Evolutionary conservation across 2,113 vertebrate genomes (phyloP).

Genomic region (Rousettus leschenaultii): DNA sequence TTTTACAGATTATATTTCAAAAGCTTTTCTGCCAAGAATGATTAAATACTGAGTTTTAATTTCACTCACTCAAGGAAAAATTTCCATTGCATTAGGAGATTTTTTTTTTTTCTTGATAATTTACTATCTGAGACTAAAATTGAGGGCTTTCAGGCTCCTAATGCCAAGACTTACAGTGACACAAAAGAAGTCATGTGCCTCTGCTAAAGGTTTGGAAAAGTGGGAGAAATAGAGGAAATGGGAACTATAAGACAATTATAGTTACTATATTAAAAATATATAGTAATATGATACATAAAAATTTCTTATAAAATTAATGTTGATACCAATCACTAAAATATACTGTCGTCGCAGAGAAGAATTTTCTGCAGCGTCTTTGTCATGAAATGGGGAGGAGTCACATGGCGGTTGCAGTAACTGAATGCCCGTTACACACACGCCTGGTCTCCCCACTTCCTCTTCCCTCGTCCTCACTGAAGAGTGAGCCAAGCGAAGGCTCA

Average conservation of each 20-base stretch:
- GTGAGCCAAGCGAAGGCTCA: not conserved
- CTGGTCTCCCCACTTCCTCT: not conserved
- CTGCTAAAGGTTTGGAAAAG: not conserved
- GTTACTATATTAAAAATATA: not conserved
- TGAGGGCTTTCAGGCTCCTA: not conserved
- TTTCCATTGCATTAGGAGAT: slow-evolving; percentile 18
- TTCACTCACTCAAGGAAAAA: slow-evolving; percentile 34
- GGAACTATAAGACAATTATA: not conserved
- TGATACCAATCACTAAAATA: not conserved
- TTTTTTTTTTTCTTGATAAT: not conserved
- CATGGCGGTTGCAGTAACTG: not conserved
- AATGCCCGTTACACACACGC: fast-evolving
- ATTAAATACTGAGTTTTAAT: slow-evolving; percentile 57
- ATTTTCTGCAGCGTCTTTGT: not conserved
- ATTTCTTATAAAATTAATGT: not conserved
- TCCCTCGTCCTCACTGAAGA: not conserved
- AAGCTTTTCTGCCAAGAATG: slow-evolving; percentile 49
- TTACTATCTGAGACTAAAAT: not conserved
- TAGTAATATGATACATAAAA: not conserved
- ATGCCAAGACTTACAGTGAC: not conserved
- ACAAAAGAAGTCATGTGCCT: not conserved
- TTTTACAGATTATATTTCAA: slow-evolving; percentile 67
- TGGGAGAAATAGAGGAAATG: not conserved
- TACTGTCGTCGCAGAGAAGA: not conserved
- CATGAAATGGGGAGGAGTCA: not conserved